Conservation (phyloP, 35 echinoderm and acorn worm species). For the Lytechinus variegatus region DNA sequence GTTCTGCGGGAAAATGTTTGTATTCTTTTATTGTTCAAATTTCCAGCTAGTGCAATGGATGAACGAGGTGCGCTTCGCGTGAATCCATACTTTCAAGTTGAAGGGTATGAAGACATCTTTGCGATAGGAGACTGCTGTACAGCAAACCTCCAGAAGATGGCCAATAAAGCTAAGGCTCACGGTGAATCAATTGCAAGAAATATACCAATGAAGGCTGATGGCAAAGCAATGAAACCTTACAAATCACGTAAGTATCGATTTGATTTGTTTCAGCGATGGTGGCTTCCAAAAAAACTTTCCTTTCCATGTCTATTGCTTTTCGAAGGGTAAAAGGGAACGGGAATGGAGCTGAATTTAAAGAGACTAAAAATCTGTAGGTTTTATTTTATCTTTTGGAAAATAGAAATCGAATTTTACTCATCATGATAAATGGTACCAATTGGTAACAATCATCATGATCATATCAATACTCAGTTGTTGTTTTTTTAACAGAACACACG, state of each 20-base stretch:
- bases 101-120: conserved; percentile 77
- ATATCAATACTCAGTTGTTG: no score
- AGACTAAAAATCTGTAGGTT: no score
- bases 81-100: conserved; percentile 72
- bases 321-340: no score
- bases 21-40: not conserved
- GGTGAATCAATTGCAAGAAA: not conserved
- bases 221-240: conserved; percentile 31
- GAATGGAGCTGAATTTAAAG: no score
- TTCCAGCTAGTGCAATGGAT: conserved; percentile 68
- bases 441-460: no score
- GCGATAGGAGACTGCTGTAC: conserved; percentile 84
- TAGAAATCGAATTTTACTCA: no score
- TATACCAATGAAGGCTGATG: not conserved
- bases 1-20: no score
- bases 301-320: no score
- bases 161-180: conserved; percentile 37
- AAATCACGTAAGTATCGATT: not conserved
- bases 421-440: no score
- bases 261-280: not conserved
- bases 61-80: conserved; percentile 62
- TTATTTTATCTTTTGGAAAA: no score
- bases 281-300: no score
- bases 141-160: conserved; percentile 63
- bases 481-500: no score